phyloP scores from a whole-genome alignment of 1,140 invertebrate species.

The Tribolium castaneum region DNA sequence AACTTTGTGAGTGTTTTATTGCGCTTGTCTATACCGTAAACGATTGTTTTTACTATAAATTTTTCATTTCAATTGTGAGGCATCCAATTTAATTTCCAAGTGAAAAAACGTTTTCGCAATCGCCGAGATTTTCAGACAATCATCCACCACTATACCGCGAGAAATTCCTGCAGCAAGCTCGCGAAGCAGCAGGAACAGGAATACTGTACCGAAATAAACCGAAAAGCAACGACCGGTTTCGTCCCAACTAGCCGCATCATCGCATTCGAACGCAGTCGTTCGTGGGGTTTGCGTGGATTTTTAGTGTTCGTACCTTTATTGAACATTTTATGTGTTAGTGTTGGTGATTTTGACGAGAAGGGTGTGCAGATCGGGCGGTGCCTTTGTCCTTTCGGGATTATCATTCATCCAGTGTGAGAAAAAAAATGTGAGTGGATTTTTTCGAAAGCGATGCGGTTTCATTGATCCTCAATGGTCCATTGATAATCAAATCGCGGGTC shows the following conservation, averaged over 20 bases:
- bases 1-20: neutral
- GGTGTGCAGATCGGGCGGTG: constrained; percentile 30
- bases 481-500: neutral
- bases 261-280: constrained; percentile 37
- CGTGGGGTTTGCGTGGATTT: constrained; percentile 6
- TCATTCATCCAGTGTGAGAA: neutral
- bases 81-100: no score
- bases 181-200: constrained; percentile 4
- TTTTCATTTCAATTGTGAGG: neutral
- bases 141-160: constrained; percentile 6
- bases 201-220: neutral
- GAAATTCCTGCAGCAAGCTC: constrained; percentile 38
- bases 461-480: neutral
- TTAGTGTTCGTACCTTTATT: constrained; percentile 23
- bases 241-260: constrained; percentile 27
- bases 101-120: neutral
- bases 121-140: constrained; percentile 19
- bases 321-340: constrained; percentile 38
- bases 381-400: constrained; percentile 35
- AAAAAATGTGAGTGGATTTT: neutral
- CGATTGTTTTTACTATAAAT: neutral
- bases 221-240: neutral
- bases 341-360: constrained; percentile 18
- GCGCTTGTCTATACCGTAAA: neutral
- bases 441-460: neutral